These are phyloP conservation scores for Danio rerio DNA, from an alignment of 2,113 vertebrate genomes.

Conservation along the genomic window GRCz12tu NC_133187.1:42838501-42839000, in stretches of 20 bases:
- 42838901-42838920: conserved; percentile 14
- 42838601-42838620: background rate
- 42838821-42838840: conserved; percentile 55
- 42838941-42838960: too few relatives aligned
- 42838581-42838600: conserved; percentile 5
- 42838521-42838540: background rate
- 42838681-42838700: conserved; percentile 37
- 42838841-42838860: conserved; percentile 22
- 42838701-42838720: conserved; percentile 37
- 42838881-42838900: conserved; percentile 29
- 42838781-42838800: conserved; percentile 11
- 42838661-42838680: conserved; percentile 19
- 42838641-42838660: conserved; percentile 22
- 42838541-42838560: background rate
- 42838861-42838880: conserved; percentile 11
- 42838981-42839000: too few relatives aligned
- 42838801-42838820: conserved; percentile 13
- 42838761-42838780: conserved; percentile 27
- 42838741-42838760: conserved; percentile 27
- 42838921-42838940: background rate
- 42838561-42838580: background rate
- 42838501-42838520: background rate
- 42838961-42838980: too few relatives aligned
- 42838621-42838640: conserved; percentile 7
- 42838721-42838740: conserved; percentile 16